phyloP scores from a whole-genome alignment of 2,797 vertebrate genomes.

The Darevskia nairensis region DNA sequence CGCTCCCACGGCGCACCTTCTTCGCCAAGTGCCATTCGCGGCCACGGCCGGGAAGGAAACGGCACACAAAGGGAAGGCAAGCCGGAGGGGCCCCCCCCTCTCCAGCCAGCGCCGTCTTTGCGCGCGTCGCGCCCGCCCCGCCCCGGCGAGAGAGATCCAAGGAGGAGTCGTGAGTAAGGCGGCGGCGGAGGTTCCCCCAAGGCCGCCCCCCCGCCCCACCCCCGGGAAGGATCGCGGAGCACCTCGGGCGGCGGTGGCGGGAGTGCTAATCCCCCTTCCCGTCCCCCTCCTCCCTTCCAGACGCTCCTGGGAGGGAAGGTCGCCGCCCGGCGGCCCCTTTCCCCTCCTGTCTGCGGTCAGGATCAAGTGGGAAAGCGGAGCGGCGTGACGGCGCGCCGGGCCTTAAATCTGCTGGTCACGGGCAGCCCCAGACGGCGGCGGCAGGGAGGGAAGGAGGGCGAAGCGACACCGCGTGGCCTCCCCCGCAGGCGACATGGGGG shows the following conservation, averaged over 20 bases:
- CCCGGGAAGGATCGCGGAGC: too few relatives aligned
- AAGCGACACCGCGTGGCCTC: neutral
- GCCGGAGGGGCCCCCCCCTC: neutral
- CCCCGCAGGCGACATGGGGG: neutral
- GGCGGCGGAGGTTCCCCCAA: neutral
- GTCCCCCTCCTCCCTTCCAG: neutral
- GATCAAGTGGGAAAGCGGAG: slow-evolving; percentile 23
- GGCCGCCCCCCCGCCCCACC: neutral
- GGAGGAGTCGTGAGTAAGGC: neutral
- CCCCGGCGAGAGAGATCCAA: slow-evolving; percentile 8
- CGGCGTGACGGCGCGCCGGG: neutral
- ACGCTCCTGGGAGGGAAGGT: neutral
- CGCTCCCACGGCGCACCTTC: too few relatives aligned
- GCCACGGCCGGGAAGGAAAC: neutral
- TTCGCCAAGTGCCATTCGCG: neutral
- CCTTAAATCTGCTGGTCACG: neutral
- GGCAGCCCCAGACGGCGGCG: neutral
- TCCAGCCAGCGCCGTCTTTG: neutral
- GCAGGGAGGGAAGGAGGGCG: neutral
- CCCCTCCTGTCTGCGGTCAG: slow-evolving; percentile 4
- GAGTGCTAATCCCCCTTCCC: too few relatives aligned
- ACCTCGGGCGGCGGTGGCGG: neutral
- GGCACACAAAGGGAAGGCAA: slow-evolving; percentile 19
- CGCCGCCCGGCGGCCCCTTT: neutral
- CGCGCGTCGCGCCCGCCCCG: neutral